A percentile compares a stretch with the other conserved stretches of the same genome.
Evolutionary conservation across 2,888 invertebrate genomes (phyloP).

Genomic region (Acanthosepion lycidas): DNA sequence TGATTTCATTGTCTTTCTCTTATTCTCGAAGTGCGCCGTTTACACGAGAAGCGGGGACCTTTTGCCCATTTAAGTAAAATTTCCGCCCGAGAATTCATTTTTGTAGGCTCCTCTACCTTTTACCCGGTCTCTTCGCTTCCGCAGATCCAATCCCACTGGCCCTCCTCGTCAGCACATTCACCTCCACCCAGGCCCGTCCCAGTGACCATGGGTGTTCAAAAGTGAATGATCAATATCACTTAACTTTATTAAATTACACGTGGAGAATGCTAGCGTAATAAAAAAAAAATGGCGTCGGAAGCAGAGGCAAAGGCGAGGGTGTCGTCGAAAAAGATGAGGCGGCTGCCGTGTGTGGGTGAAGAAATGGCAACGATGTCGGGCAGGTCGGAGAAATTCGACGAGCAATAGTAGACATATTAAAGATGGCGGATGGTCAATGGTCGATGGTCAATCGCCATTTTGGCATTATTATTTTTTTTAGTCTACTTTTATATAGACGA

Average conservation of each 20-base stretch:
- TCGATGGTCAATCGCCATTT: neutral
- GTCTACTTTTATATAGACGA: too few relatives aligned
- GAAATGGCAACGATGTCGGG: neutral
- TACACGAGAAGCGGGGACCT: neutral
- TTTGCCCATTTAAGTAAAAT: neutral
- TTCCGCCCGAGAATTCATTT: neutral
- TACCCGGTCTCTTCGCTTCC: neutral
- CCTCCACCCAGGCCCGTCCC: neutral
- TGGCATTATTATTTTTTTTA: too few relatives aligned
- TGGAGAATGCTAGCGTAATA: neutral
- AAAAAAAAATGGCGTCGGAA: neutral
- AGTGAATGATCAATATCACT: neutral
- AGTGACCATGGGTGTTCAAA: neutral
- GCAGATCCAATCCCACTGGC: neutral
- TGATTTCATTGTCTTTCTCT: neutral
- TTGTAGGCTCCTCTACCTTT: neutral
- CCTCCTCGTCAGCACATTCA: neutral
- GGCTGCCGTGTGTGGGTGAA: neutral
- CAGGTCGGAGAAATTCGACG: neutral
- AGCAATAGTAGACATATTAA: neutral
- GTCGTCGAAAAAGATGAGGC: neutral
- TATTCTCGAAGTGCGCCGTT: neutral
- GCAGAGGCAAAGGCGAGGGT: neutral
- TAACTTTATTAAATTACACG: slow-evolving; percentile 10
- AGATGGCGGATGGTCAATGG: neutral